Evolutionary conservation across 2,797 vertebrate species (phyloP), one percentile per base, ranked within the genome.

Genomic region (Sphaeramia orbicularis): DNA sequence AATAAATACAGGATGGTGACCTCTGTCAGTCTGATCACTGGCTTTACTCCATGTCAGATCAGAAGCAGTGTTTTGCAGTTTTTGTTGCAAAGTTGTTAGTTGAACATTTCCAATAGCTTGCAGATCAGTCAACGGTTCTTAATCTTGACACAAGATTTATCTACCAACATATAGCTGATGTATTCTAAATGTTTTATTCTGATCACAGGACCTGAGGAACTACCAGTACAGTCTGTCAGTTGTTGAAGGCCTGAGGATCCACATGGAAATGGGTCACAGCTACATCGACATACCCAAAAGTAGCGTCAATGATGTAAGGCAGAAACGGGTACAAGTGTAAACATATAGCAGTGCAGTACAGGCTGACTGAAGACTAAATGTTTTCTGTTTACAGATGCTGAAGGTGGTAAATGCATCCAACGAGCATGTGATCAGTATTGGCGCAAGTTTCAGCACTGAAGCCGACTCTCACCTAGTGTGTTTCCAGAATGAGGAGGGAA

Each of bases 381-480:
- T 14, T 27, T 32, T 36, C n/a, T 13, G 44, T 65, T 1, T 15
- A 1, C 84, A 99, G 98, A 92, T 99, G 75, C 94, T 96, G 91
- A 98, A 94, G 88, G 95, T 97, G 50, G 91, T 99, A 41, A 95
- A 89, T 51, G 90, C 96, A 13, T 95, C 96, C 43, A 99, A 98
- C 21, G 96, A 98, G 51, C 96, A 97, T 3, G 97, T 99, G 19
- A 97, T 99, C 89, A 98, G 96, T 54, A 93, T 99, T 63, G 97
- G 96, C 10, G 96, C 96, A 0, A 92, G 92, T 68, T 97, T 99
- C 83, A 98, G 96, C 79, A 70, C 78, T 0, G 94, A 96, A 74
- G 97, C 97, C 13, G 98, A 99, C 89, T 97, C 96, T 50, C 96
- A 98, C 87, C 90, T 99, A 74, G 96, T 98, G 50, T 99, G 96